Evolutionary conservation across 2,797 vertebrate genomes (phyloP).

Genomic region (Fringilla coelebs): DNA sequence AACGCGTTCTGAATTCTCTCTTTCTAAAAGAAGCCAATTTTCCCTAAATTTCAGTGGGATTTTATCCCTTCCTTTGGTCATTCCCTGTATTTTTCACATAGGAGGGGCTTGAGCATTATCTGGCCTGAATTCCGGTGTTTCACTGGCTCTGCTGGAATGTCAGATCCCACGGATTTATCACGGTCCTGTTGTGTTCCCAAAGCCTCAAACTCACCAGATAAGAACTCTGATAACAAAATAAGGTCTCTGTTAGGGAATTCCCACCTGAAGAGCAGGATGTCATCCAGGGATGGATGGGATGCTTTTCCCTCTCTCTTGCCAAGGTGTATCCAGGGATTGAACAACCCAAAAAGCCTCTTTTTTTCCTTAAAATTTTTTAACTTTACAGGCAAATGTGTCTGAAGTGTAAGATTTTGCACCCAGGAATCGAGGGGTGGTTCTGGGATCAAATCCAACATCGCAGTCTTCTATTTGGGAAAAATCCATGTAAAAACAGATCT

Average conservation of each 20-base stretch:
- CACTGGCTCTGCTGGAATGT: not conserved
- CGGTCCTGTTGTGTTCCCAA: rapidly evolving
- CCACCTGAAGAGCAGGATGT: rapidly evolving
- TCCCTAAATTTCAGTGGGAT: not conserved
- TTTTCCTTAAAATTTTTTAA: not conserved
- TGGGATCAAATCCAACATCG: rapidly evolving
- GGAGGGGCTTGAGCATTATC: rapidly evolving
- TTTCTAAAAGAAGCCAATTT: not conserved
- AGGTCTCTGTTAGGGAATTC: not conserved
- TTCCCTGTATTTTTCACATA: not conserved
- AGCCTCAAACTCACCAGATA: not conserved
- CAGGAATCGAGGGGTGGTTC: rapidly evolving
- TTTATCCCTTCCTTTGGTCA: not conserved
- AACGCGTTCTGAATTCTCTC: not conserved
- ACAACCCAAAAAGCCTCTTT: not conserved
- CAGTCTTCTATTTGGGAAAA: not conserved
- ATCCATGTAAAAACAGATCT: not conserved
- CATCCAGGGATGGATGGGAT: no score
- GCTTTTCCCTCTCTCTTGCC: not conserved
- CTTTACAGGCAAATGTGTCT: rapidly evolving
- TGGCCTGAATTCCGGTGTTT: not conserved
- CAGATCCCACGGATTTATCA: not conserved
- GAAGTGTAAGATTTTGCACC: not conserved
- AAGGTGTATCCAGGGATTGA: not conserved
- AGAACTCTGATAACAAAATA: not conserved